These are phyloP conservation scores for Bostrychus sinensis DNA, from an alignment of 2,113 vertebrate species.

Conservation along the genomic window DNA sequence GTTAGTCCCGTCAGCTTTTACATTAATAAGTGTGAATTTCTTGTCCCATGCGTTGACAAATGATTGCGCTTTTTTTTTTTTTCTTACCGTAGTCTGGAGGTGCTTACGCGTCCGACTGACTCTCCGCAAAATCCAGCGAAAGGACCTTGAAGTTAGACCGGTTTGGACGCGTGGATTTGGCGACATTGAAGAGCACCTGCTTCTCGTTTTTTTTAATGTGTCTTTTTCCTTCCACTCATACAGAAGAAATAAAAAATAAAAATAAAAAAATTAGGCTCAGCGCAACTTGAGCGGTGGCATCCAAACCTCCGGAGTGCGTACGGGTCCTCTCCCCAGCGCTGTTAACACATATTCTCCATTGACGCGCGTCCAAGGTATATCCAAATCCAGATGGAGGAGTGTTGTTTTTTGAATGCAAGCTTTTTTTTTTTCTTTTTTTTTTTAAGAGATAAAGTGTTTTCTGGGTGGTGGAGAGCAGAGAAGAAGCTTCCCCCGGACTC, in stretches of 20 bases:
- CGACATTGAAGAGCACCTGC: conserved; percentile 29
- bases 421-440: no score
- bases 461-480: conserved; percentile 16
- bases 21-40: no score
- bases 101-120: conserved; percentile 32
- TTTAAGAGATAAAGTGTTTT: conserved; percentile 25
- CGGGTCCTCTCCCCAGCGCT: background rate
- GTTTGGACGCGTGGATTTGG: conserved; percentile 13
- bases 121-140: conserved; percentile 47
- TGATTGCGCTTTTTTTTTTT: background rate
- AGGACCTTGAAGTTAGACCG: conserved; percentile 42
- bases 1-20: background rate
- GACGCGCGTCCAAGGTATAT: background rate
- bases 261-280: conserved; percentile 2
- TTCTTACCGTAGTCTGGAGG: conserved; percentile 64
- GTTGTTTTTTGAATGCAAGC: background rate
- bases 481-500: background rate
- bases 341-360: conserved; percentile 1
- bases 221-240: background rate
- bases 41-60: background rate
- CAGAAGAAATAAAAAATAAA: background rate
- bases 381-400: background rate
- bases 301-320: conserved; percentile 25
- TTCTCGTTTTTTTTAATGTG: background rate
- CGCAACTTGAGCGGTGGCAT: conserved; percentile 33